Base-by-base conservation (phyloP, 2,113 vertebrate genomes). In the Gymnocephalus cernua region DNA sequence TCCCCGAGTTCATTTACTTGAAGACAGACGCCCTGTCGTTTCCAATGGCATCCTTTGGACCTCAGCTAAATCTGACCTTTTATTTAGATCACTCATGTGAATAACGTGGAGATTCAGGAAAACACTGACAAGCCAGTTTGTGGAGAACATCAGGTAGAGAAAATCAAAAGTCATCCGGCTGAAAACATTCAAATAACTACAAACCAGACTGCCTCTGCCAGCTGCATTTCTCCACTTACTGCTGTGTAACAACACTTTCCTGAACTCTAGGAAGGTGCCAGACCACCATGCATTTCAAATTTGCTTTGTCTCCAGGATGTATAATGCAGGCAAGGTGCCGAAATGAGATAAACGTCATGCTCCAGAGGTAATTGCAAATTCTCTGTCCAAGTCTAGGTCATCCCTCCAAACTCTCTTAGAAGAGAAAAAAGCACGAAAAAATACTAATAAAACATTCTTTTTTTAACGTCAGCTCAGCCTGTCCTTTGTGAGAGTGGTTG, bases 231-330 rank as follows among this genome's bases (percentile, higher is more conserved):
- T 18, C 48, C 65, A 68, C 45, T 68, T 29, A 7, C 44, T 59
- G 54, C 57, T 25, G 23, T 59, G 48, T 21, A 58, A 41, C 32
- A 35, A 69, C 83, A 47, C 38, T 59, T 64, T 63, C 57, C 76
- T 78, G 21, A 88, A 85, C 82, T 77, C 47, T 4, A 25, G 21
- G 47, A n/a, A 77, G 76, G 63, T 68, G 74, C 32, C 81, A 62
- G 77, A 85, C 77, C 83, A 77, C 51, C 79, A 35, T 83, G 80
- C 83, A 83, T 86, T 87, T 92, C 85, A 84, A 81, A 87, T 89
- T 85, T 68, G 77, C 84, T 82, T 79, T 77, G 79, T 93, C 80
- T 83, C 83, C 27, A 23, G 78, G 32, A 87, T 71, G 68, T 76
- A 56, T 48, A 86, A 74, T 79, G 53, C 58, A 70, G 64, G 72